Percentiles rank a stretch among this genome's conserved stretches.
phyloP scores from a whole-genome alignment of 2,888 invertebrate genomes.

The Epinotia bilunana region DNA sequence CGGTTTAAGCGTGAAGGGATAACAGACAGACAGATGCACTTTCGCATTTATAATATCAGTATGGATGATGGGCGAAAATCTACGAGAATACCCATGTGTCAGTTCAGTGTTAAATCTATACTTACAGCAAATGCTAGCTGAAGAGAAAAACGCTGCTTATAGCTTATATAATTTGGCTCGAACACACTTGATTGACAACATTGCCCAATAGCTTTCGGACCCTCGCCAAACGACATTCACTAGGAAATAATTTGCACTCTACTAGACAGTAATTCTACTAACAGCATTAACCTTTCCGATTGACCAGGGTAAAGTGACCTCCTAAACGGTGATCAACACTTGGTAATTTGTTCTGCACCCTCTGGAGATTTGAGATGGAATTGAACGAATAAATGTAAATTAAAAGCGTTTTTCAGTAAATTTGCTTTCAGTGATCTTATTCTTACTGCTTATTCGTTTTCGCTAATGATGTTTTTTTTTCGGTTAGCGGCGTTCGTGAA shows the following conservation, averaged over 20 bases:
- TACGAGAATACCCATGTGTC: no score
- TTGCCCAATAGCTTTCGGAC: neutral
- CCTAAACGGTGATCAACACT: neutral
- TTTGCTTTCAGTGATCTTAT: neutral
- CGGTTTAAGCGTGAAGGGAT: no score
- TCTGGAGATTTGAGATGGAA: neutral
- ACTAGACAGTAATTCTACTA: neutral
- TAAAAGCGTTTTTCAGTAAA: no score
- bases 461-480: no score
- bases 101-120: no score
- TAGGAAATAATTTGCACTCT: neutral
- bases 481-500: no score
- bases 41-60: no score
- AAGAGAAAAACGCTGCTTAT: no score
- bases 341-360: neutral
- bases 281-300: neutral
- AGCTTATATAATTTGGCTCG: no score
- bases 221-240: neutral
- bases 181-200: neutral
- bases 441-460: neutral
- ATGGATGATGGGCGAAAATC: no score
- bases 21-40: no score
- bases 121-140: no score
- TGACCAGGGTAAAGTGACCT: neutral
- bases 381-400: neutral